phyloP scores from a whole-genome alignment of 2,888 invertebrate genomes.

The Amblyjoppa proteus region DNA sequence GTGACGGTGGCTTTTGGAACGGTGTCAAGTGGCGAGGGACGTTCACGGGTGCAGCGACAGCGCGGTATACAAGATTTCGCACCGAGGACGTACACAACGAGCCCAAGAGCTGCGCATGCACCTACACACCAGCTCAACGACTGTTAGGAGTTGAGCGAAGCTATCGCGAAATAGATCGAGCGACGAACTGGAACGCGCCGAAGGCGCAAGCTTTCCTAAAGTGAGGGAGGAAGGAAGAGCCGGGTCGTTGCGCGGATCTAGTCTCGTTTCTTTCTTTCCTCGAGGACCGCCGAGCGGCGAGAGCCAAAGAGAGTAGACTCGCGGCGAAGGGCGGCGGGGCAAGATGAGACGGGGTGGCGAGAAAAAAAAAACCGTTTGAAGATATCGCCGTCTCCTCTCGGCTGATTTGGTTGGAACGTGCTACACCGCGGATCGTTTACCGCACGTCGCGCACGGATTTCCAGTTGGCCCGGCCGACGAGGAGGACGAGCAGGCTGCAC shows the following conservation, averaged over 20 bases:
- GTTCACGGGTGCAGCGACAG: conserved; percentile 49
- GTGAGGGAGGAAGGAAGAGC: background rate
- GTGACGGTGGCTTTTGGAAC: conserved; percentile 66
- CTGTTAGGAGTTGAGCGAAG: too few species aligned
- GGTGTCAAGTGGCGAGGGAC: conserved; percentile 66
- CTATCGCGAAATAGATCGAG: background rate
- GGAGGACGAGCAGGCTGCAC: background rate
- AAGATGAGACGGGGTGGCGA: background rate
- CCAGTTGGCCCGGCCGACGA: conserved; percentile 27
- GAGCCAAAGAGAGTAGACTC: background rate
- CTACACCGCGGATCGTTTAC: conserved; percentile 50
- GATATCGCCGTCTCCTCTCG: conserved; percentile 41
- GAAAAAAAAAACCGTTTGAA: conserved; percentile 53
- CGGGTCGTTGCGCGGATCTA: background rate
- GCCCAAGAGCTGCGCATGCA: conserved; percentile 9
- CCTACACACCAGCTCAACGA: too few species aligned
- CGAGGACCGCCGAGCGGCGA: background rate
- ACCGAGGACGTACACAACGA: background rate
- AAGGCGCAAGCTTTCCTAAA: conserved; percentile 2
- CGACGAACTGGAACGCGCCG: conserved; percentile 5
- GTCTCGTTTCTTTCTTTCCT: background rate
- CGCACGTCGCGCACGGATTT: conserved; percentile 47
- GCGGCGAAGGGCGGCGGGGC: too few species aligned
- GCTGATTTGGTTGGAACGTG: conserved; percentile 55
- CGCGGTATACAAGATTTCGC: conserved; percentile 41